Evolutionary conservation across 1,140 invertebrate genomes (phyloP), one percentile per base, ranked within the genome.

Genomic region (Aphaenogaster ashmeadi): DNA sequence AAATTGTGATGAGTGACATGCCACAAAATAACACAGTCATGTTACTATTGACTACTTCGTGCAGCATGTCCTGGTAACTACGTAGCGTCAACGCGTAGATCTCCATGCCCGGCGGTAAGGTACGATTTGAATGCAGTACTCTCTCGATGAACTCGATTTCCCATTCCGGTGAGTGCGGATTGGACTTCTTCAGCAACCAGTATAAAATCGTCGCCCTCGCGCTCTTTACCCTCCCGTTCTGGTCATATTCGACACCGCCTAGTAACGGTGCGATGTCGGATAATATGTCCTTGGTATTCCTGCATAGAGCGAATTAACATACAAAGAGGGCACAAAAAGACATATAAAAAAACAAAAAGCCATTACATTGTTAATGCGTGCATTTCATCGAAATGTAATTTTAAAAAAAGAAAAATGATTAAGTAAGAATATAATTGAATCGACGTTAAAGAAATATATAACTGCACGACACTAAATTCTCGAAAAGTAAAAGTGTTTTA

Each of bases 1-100:
- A 97, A 52, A 96, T 87, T 62, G 96, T 95, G 36, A 97, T 95
- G 15, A 97, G 92, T 4, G 94, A 95, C 75, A 96, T 95, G 9
- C 96, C 96, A 50, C 94, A 95, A 15, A 95, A 94, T 0, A 97
- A 93, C 21, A 96, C 93, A 0, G 93, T 95, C 62, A 96, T 94
- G 87, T 97, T 96, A 60, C 94, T 96, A 47, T 95, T 93, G 6
- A 97, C 72, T 9, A 96, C 94, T 50, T 95, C 89, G 13, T 94
- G 92, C 8, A 96, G 66, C 33, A 93, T 90, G 54, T 96, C 95
- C 5, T 94, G 85, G 62, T 94, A 96, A 83, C 95, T 96, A 21
- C 95, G 90, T 7, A 92, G 88, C 18, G 95, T 93, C 8, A 96
- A 88, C 0, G 94, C 94, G 71, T 94, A 95, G 6, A 96, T 71